Evolutionary conservation across 2,888 invertebrate genomes (phyloP), one percentile per base, ranked within the genome.

Genomic region (Platycheirus albimanus): DNA sequence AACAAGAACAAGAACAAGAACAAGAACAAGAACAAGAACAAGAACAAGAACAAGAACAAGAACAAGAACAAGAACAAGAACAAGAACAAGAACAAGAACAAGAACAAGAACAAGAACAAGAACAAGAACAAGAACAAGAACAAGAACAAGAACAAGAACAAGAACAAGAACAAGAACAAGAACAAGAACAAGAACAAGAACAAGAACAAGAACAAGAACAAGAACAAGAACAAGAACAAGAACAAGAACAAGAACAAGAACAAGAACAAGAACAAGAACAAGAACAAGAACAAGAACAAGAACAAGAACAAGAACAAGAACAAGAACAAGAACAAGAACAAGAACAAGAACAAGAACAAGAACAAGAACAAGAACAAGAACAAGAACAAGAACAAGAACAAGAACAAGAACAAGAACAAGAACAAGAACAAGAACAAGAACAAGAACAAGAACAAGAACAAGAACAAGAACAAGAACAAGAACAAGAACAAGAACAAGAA

Each of bases 1-100:
- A 47, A 47, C 47, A 47, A 47, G 47, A 47, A 47, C 47, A 47
- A 47, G 47, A 47, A 47, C 47, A 47, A 47, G 47, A 47, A 47
- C 47, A 47, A 47, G 47, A 47, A 47, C 47, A 47, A 47, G 47
- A 47, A 47, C 47, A 47, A 47, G 47, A 47, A 47, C 19, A 47
- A 47, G 47, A 47, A 47, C 47, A 47, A 47, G 47, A 47, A 47
- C 47, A 47, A 47, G 47, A 47, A 47, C 47, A 47, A 47, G 47
- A 47, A 47, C 47, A 47, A 47, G 47, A 47, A 47, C 47, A 47
- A 47, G 47, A 47, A 47, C 47, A 47, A 47, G 47, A 47, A 47
- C 47, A 47, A 47, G 47, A 47, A 47, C 47, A 47, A 47, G 47
- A 47, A 47, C 47, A 47, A 47, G 47, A 47, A 47, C 47, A 47